A percentile compares a stretch with the other conserved stretches of the same genome.
Evolutionary conservation across 2,888 invertebrate genomes (phyloP).

Genomic region (Drosophila ustulata): DNA sequence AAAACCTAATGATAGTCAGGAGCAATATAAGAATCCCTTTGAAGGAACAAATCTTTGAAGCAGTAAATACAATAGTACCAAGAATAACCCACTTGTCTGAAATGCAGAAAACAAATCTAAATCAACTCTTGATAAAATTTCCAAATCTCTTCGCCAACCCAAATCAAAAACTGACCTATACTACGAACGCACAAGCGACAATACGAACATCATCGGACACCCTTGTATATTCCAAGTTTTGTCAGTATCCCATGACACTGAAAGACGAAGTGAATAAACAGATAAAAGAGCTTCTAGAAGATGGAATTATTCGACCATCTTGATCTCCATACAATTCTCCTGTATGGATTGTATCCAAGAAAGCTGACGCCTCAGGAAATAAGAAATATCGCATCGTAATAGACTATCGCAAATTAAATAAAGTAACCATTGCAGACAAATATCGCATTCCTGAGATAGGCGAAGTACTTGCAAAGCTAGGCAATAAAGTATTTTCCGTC

Average conservation of each 20-base stretch:
- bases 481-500: too few species aligned
- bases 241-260: not conserved
- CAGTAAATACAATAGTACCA: too few species aligned
- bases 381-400: slow-evolving; percentile 31
- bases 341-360: slow-evolving; percentile 6
- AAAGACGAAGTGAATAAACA: slow-evolving; percentile 8
- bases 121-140: slow-evolving; percentile 5
- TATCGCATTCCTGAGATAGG: slow-evolving; percentile 20
- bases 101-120: slow-evolving; percentile 2
- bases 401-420: slow-evolving; percentile 32
- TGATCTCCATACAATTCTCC: slow-evolving; percentile 17
- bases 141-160: slow-evolving; percentile 37
- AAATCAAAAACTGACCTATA: slow-evolving; percentile 7
- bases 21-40: too few species aligned
- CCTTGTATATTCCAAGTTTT: not conserved
- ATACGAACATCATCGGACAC: slow-evolving; percentile 4
- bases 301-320: slow-evolving; percentile 4
- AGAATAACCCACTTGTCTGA: slow-evolving; percentile 1
- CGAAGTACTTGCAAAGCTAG: slow-evolving; percentile 2
- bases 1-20: too few species aligned
- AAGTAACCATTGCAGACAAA: slow-evolving; percentile 19
- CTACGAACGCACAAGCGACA: slow-evolving; percentile 21
- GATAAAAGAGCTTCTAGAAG: not conserved
- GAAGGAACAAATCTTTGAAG: too few species aligned
- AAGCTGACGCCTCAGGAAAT: not conserved